These are phyloP conservation scores for Engraulis encrasicolus DNA, from an alignment of 2,113 vertebrate species.

Conservation along the genomic window DNA sequence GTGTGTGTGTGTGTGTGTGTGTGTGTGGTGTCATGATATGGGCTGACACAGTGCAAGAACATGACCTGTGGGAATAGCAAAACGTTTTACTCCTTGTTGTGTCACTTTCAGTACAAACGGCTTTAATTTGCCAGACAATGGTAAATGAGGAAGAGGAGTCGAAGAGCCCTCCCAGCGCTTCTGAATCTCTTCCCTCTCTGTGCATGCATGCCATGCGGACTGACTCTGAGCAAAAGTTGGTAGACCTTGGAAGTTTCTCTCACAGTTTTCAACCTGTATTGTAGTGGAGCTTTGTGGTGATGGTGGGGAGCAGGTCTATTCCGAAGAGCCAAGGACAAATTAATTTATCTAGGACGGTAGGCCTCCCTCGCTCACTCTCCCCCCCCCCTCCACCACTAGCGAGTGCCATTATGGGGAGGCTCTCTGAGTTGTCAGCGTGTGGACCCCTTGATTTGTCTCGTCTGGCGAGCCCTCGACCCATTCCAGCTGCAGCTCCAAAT, in stretches of 20 bases:
- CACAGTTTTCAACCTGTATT: neutral
- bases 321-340: slow-evolving; percentile 61
- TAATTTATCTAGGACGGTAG: slow-evolving; percentile 56
- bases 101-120: neutral
- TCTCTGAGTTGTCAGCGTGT: slow-evolving; percentile 54
- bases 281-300: slow-evolving; percentile 41
- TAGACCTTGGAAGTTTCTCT: slow-evolving; percentile 26
- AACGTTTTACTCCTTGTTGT: neutral
- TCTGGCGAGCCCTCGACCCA: slow-evolving; percentile 57
- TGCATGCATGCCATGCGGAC: neutral
- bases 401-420: slow-evolving; percentile 29
- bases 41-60: neutral
- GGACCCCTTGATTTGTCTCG: slow-evolving; percentile 61
- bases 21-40: too few species aligned
- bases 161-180: neutral
- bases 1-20: neutral
- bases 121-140: neutral
- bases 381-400: neutral
- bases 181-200: neutral
- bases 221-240: neutral
- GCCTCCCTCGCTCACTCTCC: neutral
- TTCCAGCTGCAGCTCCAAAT: slow-evolving; percentile 64
- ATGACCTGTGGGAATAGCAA: neutral
- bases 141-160: neutral
- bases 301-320: slow-evolving; percentile 53